Base-by-base conservation (phyloP, 37 sponge, comb jelly and placozoan species). In the Tethya wilhelma region DNA sequence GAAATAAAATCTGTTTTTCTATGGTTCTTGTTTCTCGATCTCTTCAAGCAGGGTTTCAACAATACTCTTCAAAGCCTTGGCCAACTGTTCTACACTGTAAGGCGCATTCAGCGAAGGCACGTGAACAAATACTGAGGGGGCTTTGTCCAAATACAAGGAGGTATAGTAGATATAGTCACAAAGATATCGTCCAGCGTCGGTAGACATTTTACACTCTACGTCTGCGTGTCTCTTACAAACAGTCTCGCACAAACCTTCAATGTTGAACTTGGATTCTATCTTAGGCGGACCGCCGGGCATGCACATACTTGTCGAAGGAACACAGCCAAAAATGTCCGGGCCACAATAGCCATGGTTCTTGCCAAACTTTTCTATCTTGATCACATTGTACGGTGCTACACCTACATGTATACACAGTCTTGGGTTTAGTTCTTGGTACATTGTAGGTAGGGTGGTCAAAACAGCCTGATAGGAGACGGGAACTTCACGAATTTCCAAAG, bases 111-210 rank as follows among this genome's bases (percentile, higher is more conserved):
- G 74, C 39, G 69, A 53, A 34, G 92, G 87, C 23, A 91, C 87
- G 56, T 91, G 92, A 0, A 91, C 84, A 78, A 91, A 91, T 11
- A 91, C 5, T 29, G 79, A 79, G 14, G 92, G 92, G 34, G 84
- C 69, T 0, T 59, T 33, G 2, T 53, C 68, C 42, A 38, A 9
- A 46, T 69, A 44, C 28, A 91, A 65, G 4, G 92, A 91, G 22
- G 74, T 82, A 76, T 91, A 91, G 53, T 91, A 91, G 33, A 86
- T 83, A 31, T 86, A 91, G 42, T 86, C 84, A 78, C 92, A 91
- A 4, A 91, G 80, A 49, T 91, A 91, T 0, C 83, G 77, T 2
- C 91, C 91, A 49, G 91, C 91, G 77, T 91, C 91, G 25, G 30
- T 19, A 11, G 91, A 91, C 31, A 64, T 42, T 28, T 37, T 55